Evolutionary conservation across 2,113 vertebrate genomes (phyloP), one percentile per base, ranked within the genome.

Genomic region (Zosterops borbonicus): DNA sequence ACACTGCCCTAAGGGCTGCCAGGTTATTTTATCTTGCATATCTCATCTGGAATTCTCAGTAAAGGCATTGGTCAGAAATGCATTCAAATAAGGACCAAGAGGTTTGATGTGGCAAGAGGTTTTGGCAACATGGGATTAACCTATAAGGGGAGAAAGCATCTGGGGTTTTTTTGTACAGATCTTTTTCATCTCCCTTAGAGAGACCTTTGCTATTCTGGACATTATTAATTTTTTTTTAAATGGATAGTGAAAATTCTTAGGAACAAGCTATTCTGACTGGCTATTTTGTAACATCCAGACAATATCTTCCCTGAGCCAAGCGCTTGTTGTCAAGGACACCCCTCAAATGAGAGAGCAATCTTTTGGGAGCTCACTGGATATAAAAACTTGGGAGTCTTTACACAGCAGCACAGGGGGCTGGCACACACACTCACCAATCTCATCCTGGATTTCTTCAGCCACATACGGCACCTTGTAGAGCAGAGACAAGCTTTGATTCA

Each of bases 391-490:
- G 9, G 31, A 69, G 49, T 49, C 55, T 82, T 74, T 55, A 47
- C 27, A 49, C 22, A 25, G 31, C 6, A 56, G 47, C 64, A 56
- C 1, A 4, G 56, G 46, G 64, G 64, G 75, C 44, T 79, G 85
- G 78, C 35, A 21, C 35, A 60, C 31, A 56, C 52, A 98, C 99
- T 98, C 96, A 99, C 99, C 99, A 24, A 99, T 99, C 96, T 99
- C 98, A 92, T 98, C 99, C 93, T 99, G 99, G 87, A 99, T 99
- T 94, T 99, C 99, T 76, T 99, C 99, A 39, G 99, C 99, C 53
- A 99, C 98, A 25, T 99, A 99, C 2, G 99, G 99, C 29, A 99
- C 99, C 97, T 99, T 99, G 98, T 99, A 99, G 88, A 99, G 98
- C 89, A 99, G 98, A 60, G 99, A 99, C 28, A 99, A 97, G 92